Base-by-base conservation (phyloP, 2,113 vertebrate genomes). In the Zapornia atra region DNA sequence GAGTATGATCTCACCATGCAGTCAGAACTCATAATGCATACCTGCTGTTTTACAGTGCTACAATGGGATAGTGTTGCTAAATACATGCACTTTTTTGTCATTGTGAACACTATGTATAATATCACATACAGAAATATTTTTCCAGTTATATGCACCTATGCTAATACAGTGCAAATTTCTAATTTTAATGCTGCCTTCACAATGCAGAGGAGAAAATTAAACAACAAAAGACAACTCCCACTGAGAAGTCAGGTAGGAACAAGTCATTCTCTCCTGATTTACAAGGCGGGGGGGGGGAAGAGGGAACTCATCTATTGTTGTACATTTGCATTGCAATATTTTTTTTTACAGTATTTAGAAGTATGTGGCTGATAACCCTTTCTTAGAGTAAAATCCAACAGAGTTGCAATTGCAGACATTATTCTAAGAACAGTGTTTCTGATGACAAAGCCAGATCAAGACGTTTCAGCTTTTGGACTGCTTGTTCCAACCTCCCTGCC, bases 141-240 rank as follows among this genome's bases (percentile, higher is more conserved):
- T 88, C 61, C 70, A 26, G 33, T 88, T 93, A 69, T n/a, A 38
- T 64, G 8, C 36, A 38, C 31, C 65, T 88, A 11, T 94, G 50
- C 11, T 92, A 53, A 91, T 18, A 54, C 38, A 36, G 66, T 79
- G 34, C 65, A 69, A 90, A 75, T 94, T 84, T 88, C 82, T 96
- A 50, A 75, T 71, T 66, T 26, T 92, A 68, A 94, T 88, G 44
- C 19, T 76, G 44, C 66, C 97, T 94, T 95, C 68, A 60, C 19
- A 3, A 93, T 86, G 86, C 93, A 98, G 97, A 98, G 53, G 96
- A 97, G 85, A 98, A 97, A 96, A 89, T 80, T 63, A 98, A 97
- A 92, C 96, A 96, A 29, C 65, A 94, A 77, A 98, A 97, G 95
- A 44, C 82, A 83, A 48, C 65, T 84, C 89, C 71, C 21, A 48